Evolutionary conservation across 2,113 vertebrate genomes (phyloP), one percentile per base, ranked within the genome.

Genomic region (Zosterops borbonicus): DNA sequence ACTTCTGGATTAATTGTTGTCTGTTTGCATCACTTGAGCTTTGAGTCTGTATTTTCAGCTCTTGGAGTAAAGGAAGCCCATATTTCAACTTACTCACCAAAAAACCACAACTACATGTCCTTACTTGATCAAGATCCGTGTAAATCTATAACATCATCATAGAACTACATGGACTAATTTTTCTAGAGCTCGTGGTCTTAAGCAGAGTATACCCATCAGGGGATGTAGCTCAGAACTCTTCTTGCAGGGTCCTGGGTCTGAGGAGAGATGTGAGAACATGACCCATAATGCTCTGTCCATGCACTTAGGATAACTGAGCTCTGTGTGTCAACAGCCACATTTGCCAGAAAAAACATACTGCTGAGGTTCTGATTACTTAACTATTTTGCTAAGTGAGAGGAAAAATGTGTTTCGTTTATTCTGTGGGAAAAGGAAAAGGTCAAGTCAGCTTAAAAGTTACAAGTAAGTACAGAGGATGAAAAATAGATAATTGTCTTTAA

Each of bases 371-470:
- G 63, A 87, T 42, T 95, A 22, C 46, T 94, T 83, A 90, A 71
- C 49, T 94, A 4, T 64, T 78, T 87, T 92, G 46, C 53, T 59
- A 95, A 95, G 75, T 88, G 83, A 94, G 71, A 91, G 89, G 78
- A 76, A 94, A 83, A 90, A 73, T 63, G 35, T 64, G 55, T 92
- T 94, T 92, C 29, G 56, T 41, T 65, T 77, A 19, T 77, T 82
- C 69, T 90, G 21, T 87, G 69, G 74, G 71, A 74, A 91, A 96
- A 78, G 41, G 14, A 50, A 68, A 91, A 90, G 83, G 70, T 77
- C 69, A 78, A 94, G 85, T 77, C 47, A 92, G 63, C 75, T 75
- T 88, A 75, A 95, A 94, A 77, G 39, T 67, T 58, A 9, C 9
- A 73, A 92, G 70, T 69, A 94, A 87, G 87, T 77, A 85, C 7